Conservation (phyloP, 2,888 invertebrate genomes). For the Branchipolynoe longqiensis region DNA sequence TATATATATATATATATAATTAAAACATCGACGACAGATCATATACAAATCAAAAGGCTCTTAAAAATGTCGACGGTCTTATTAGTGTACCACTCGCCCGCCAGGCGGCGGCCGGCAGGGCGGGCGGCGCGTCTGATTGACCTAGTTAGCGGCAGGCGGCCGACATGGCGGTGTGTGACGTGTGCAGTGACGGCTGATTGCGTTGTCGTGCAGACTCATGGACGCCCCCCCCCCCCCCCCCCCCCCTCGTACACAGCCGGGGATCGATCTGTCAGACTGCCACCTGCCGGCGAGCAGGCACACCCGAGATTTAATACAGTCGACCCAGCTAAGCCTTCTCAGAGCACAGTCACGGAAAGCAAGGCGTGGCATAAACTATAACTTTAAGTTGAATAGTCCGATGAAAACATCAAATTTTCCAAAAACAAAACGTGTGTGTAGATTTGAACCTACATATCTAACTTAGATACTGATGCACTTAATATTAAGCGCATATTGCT, state of each 20-base stretch:
- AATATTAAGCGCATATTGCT: no score
- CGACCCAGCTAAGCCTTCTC: no score
- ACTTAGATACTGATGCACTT: no score
- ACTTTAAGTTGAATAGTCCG: no score
- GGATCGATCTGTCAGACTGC: not conserved
- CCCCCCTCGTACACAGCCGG: not conserved
- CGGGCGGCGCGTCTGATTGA: conserved; percentile 32
- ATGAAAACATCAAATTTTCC: no score
- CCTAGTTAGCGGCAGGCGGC: conserved; percentile 39
- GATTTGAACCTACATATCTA: no score
- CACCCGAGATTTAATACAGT: not conserved
- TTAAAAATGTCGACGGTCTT: no score
- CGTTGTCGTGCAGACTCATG: not conserved
- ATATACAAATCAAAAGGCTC: not conserved
- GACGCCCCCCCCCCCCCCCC: not conserved
- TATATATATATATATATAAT: not conserved
- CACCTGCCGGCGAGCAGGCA: not conserved
- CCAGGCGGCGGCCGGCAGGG: not conserved
- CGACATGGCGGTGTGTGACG: conserved; percentile 1
- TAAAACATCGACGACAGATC: not conserved
- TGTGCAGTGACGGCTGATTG: conserved; percentile 27
- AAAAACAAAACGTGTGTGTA: no score
- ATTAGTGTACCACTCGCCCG: not conserved
- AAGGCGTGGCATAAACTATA: no score
- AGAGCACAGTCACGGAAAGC: no score